These are phyloP conservation scores for Seladonia tumulorum DNA, from an alignment of 2,888 invertebrate genomes.

Conservation along the genomic window DNA sequence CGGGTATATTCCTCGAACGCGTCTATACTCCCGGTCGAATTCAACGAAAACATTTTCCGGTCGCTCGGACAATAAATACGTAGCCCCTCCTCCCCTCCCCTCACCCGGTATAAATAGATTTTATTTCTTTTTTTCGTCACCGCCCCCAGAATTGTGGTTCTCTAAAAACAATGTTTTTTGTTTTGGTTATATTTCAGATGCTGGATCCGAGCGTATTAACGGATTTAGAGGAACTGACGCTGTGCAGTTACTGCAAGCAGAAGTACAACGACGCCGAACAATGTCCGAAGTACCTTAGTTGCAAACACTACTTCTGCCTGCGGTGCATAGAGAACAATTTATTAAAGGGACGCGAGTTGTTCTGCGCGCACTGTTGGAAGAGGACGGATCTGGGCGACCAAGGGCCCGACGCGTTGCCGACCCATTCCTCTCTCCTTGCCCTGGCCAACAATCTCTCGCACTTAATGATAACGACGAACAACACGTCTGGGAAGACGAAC, in stretches of 20 bases:
- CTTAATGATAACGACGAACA: constrained; percentile 85
- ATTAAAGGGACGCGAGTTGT: constrained; percentile 88
- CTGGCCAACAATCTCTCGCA: constrained; percentile 88
- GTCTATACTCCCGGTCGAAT: neutral
- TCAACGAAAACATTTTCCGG: neutral
- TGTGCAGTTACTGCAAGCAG: constrained; percentile 91
- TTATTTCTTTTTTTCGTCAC: neutral
- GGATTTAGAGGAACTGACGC: constrained; percentile 90
- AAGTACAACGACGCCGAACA: constrained; percentile 90
- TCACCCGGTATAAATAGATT: neutral
- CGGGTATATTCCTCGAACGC: neutral
- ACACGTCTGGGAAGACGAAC: constrained; percentile 83
- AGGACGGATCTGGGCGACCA: constrained; percentile 89
- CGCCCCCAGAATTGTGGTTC: neutral
- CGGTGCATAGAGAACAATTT: constrained; percentile 89
- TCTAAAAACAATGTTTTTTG: neutral
- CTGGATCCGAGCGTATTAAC: constrained; percentile 88
- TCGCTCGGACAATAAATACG: neutral
- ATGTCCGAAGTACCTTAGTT: constrained; percentile 90
- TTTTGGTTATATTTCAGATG: constrained; percentile 79
- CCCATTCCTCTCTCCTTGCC: constrained; percentile 88
- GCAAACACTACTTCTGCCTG: constrained; percentile 92
- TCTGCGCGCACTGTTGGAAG: constrained; percentile 91
- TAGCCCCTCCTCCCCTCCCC: neutral
- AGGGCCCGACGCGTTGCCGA: constrained; percentile 89